Conservation (phyloP, 1,140 invertebrate genomes). For the Ladona fulva region DNA sequence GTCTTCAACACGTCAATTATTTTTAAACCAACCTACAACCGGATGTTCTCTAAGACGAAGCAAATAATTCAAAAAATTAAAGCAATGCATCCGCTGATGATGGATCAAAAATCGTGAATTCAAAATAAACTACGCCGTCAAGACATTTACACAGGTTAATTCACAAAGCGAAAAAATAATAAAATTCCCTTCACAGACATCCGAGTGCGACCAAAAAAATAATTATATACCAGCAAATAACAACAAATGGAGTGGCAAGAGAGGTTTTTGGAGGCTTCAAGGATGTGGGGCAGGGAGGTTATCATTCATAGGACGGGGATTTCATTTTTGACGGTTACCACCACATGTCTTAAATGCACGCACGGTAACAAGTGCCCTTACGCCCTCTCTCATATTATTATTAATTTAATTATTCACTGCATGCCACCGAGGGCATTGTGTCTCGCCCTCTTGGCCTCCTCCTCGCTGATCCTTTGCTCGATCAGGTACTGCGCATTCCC, state of each 20-base stretch:
- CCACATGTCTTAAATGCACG: conserved; percentile 24
- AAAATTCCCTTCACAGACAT: no score
- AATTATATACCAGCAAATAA: no score
- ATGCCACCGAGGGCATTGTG: conserved; percentile 72
- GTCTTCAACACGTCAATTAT: neutral
- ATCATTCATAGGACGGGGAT: neutral
- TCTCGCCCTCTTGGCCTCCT: conserved; percentile 85
- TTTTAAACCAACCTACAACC: neutral
- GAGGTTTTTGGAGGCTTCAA: no score
- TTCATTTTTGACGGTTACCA: conserved; percentile 17
- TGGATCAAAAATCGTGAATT: neutral
- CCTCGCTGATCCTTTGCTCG: conserved; percentile 89
- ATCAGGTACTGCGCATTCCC: conserved; percentile 87
- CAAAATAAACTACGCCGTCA: neutral
- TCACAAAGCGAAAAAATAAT: neutral
- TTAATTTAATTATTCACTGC: conserved; percentile 36
- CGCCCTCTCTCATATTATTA: conserved; percentile 26
- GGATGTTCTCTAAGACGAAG: neutral
- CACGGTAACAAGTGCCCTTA: conserved; percentile 26
- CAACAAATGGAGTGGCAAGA: no score
- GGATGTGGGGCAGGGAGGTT: no score
- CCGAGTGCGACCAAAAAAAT: no score
- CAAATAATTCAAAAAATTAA: neutral
- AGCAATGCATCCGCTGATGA: neutral
- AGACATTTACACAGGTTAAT: neutral